A percentile compares a stretch with the other conserved stretches of the same genome.
These are phyloP conservation scores for Drosophila mercatorum DNA, from an alignment of 2,888 invertebrate genomes.

Conservation along the genomic window DNA sequence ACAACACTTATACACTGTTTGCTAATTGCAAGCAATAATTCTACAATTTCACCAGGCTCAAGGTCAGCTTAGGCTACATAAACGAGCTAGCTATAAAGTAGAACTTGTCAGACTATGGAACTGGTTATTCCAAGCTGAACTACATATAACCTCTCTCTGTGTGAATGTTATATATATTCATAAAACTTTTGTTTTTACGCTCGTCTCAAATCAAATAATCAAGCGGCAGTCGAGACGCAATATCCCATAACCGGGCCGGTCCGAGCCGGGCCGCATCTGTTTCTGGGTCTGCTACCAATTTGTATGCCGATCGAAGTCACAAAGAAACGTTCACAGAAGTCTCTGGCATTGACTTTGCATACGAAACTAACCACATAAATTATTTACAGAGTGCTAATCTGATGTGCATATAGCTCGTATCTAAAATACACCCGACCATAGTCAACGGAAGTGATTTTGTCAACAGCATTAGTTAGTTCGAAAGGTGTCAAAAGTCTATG, in stretches of 20 bases:
- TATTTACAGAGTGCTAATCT: constrained; percentile 41
- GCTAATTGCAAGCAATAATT: constrained; percentile 38
- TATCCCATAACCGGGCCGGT: constrained; percentile 12
- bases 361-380: constrained; percentile 33
- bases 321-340: constrained; percentile 23
- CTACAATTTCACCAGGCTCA: constrained; percentile 24
- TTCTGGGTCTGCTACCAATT: constrained; percentile 38
- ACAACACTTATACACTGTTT: constrained; percentile 16
- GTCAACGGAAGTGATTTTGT: constrained; percentile 20
- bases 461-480: neutral
- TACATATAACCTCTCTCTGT: neutral
- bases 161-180: neutral
- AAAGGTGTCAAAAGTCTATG: constrained; percentile 4
- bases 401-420: neutral
- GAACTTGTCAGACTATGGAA: constrained; percentile 3
- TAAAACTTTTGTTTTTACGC: constrained; percentile 7
- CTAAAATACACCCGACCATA: neutral
- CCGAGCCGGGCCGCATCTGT: constrained; percentile 18
- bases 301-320: constrained; percentile 34
- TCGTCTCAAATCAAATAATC: constrained; percentile 15
- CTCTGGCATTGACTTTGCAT: constrained; percentile 39
- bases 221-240: constrained; percentile 19
- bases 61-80: constrained; percentile 7
- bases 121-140: constrained; percentile 25
- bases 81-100: neutral